Conservation (phyloP, 2,113 vertebrate genomes). For the Pionites leucogaster region DNA sequence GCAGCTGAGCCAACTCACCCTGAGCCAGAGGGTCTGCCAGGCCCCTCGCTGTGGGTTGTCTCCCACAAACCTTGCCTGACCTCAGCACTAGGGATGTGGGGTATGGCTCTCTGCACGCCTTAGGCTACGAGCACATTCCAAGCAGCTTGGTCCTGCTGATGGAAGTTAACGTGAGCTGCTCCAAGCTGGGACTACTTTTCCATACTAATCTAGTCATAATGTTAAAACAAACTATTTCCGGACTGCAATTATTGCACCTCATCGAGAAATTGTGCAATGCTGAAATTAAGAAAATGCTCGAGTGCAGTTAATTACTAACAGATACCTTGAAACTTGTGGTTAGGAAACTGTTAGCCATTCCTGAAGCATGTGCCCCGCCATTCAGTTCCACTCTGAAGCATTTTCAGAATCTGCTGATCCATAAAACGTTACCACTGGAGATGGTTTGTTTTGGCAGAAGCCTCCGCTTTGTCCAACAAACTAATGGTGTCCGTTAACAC, state of each 20-base stretch:
- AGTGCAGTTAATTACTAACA: slow-evolving; percentile 74
- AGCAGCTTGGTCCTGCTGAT: neutral
- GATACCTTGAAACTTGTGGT: slow-evolving; percentile 57
- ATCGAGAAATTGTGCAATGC: slow-evolving; percentile 14
- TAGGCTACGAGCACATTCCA: neutral
- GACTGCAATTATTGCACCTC: slow-evolving; percentile 62
- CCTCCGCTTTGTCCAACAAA: slow-evolving; percentile 72
- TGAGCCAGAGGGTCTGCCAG: neutral
- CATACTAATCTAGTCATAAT: slow-evolving; percentile 17
- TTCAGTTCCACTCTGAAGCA: slow-evolving; percentile 46
- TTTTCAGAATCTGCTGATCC: slow-evolving; percentile 70
- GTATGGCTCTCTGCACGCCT: neutral
- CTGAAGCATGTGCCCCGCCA: slow-evolving; percentile 21
- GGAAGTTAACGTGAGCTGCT: neutral
- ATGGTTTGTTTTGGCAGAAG: slow-evolving; percentile 80
- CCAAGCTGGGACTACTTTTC: slow-evolving; percentile 25
- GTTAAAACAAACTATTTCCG: slow-evolving; percentile 46
- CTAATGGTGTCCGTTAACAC: slow-evolving; percentile 78
- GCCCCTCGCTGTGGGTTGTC: neutral
- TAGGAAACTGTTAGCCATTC: slow-evolving; percentile 52
- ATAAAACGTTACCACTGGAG: slow-evolving; percentile 63
- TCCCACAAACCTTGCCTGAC: neutral
- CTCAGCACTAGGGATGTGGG: fast-evolving
- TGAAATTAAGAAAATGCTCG: slow-evolving; percentile 36
- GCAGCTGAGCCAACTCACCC: neutral